phyloP scores from a whole-genome alignment of 2,797 vertebrate genomes.

The Eremophila alpestris region DNA sequence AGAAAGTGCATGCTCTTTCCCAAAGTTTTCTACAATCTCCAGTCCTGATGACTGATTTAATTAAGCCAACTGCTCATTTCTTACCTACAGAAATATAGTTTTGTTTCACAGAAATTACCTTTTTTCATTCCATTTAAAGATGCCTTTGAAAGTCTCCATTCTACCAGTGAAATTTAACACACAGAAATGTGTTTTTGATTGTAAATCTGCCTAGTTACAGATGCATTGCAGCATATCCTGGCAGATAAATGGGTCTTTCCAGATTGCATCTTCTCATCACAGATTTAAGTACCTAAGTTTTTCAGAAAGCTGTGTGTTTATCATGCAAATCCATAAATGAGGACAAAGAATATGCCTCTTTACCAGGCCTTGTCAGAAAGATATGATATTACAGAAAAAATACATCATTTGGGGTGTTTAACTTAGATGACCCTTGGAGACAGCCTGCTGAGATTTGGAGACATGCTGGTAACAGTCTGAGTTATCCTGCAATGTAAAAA shows the following conservation, averaged over 20 bases:
- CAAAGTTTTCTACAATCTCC: neutral
- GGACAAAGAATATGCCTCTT: neutral
- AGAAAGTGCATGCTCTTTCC: neutral
- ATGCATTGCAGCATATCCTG: neutral
- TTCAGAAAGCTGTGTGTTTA: neutral
- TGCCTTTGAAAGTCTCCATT: neutral
- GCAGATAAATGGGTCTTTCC: slow-evolving; percentile 29
- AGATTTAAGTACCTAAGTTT: slow-evolving; percentile 11
- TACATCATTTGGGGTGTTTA: neutral
- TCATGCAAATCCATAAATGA: neutral
- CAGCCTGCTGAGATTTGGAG: neutral
- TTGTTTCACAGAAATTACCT: neutral
- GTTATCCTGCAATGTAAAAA: neutral
- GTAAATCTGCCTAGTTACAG: slow-evolving; percentile 45
- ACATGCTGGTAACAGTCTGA: neutral
- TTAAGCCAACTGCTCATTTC: slow-evolving; percentile 18
- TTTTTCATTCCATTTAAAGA: neutral
- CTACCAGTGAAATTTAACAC: neutral
- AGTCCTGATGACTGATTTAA: neutral
- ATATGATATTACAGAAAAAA: no score
- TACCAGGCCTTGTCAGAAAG: neutral
- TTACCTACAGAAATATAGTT: neutral
- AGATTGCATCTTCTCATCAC: slow-evolving; percentile 30
- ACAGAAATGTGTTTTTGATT: neutral
- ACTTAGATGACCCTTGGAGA: neutral